Percentiles rank a stretch among this genome's conserved stretches.
These are phyloP conservation scores for Podargus strigoides DNA, from an alignment of 2,797 vertebrate genomes.

Conservation along the genomic window DNA sequence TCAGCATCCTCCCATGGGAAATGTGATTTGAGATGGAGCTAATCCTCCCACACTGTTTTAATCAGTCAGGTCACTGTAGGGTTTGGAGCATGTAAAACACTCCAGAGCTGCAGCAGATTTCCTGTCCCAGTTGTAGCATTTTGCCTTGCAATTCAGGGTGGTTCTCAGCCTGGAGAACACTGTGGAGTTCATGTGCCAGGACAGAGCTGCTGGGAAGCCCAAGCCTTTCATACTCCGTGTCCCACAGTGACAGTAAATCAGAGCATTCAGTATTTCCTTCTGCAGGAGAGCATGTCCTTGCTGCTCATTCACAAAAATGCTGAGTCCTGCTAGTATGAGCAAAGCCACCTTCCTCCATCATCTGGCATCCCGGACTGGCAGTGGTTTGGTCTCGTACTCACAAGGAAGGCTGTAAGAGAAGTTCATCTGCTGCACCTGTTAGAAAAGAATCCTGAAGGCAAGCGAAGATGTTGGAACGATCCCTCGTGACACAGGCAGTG, in stretches of 20 bases:
- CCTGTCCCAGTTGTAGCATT: not conserved
- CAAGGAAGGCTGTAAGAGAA: conserved; percentile 65
- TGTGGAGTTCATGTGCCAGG: not conserved
- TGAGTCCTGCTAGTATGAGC: not conserved
- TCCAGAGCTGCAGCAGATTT: not conserved
- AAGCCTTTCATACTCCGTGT: not conserved
- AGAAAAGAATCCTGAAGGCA: conserved; percentile 64
- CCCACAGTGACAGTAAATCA: not conserved
- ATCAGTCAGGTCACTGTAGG: not conserved
- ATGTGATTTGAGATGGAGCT: not conserved
- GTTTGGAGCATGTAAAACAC: not conserved
- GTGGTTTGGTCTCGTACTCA: conserved; percentile 40
- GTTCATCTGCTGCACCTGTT: conserved; percentile 75
- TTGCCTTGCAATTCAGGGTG: not conserved
- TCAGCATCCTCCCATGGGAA: not conserved
- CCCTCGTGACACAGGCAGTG: conserved; percentile 52
- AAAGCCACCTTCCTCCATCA: not conserved
- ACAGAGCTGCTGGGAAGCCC: not conserved
- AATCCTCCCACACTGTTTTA: not conserved
- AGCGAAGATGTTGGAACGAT: conserved; percentile 66
- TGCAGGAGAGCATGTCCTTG: not conserved
- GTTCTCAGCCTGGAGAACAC: not conserved
- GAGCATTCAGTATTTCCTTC: not conserved
- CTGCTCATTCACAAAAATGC: conserved; percentile 27
- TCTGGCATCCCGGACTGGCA: conserved; percentile 25